Evolutionary conservation across 2,888 invertebrate genomes (phyloP).

Genomic region (Bombyx huttoni): DNA sequence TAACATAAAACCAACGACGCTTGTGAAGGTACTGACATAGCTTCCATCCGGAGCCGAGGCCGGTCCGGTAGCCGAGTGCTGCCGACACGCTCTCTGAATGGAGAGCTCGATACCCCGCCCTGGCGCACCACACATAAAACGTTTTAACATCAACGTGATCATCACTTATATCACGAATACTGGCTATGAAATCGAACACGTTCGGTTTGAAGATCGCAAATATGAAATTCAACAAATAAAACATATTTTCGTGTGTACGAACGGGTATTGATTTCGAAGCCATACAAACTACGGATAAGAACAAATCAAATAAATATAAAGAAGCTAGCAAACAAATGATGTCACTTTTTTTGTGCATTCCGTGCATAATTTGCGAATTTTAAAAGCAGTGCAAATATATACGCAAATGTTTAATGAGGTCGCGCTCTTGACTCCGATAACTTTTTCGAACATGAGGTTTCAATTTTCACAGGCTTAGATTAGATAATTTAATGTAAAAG

Average conservation of each 20-base stretch:
- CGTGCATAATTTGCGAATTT: constrained; percentile 54
- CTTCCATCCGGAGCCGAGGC: constrained; percentile 88
- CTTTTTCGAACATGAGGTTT: no score
- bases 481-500: no score
- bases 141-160: constrained; percentile 23
- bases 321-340: constrained; percentile 56
- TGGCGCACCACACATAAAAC: constrained; percentile 55
- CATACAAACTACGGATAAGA: constrained; percentile 2
- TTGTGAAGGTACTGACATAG: constrained; percentile 61
- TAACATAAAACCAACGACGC: constrained; percentile 58
- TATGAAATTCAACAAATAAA: background rate
- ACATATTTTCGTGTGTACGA: background rate
- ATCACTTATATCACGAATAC: background rate
- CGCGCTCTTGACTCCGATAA: background rate
- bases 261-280: no score
- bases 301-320: constrained; percentile 30
- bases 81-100: constrained; percentile 90
- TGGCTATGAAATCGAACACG: no score
- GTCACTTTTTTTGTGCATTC: constrained; percentile 40
- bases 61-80: constrained; percentile 90
- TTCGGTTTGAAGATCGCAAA: no score
- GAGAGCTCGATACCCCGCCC: constrained; percentile 79
- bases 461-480: no score
- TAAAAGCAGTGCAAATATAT: constrained; percentile 64
- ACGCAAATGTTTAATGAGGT: constrained; percentile 17